Evolutionary conservation across 2,888 invertebrate genomes (phyloP), one percentile per base, ranked within the genome.

Genomic region (Drosophila parthenogenetica): DNA sequence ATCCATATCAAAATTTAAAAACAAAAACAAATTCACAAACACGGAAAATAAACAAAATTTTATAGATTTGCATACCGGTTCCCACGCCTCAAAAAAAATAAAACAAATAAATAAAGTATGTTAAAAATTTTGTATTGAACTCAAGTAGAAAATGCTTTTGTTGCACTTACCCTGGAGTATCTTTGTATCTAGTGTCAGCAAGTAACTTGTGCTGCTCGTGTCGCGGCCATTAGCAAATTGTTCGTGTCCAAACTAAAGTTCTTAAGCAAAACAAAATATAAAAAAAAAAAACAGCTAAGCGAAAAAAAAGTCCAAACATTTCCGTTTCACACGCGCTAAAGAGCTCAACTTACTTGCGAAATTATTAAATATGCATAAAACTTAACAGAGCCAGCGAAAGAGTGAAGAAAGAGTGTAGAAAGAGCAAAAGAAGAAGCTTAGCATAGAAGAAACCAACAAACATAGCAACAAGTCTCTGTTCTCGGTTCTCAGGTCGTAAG

Each of bases 381-480:
- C 32, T 58, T 43, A 77, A 59, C 55, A 55, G 65, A 69, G 50
- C 35, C 49, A 49, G 61, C n/a, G 40, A 50, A 46, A 39, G 42
- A 5, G 35, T 35, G 16, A 13, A 17, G 10, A 13, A 17, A 49
- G 13, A 35, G 3, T 16, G 22, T 11, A 37, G 50, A 54, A 62
- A 60, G 29, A 59, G 60, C 16, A 43, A 39, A 37, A 43, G 13
- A 22, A 66, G 48, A 55, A 50, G 29, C 29, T 29, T 5, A 29
- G 29, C 29, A 8, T 29, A 29, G 49, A 60, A 53, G 40, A 45
- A 32, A 14, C 29, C 50, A 50, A 49, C 37, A 67, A 77, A 72
- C 87, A 84, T 75, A 86, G 89, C 86, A 87, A 87, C 86, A 87
- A 87, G 86, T 87, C 81, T 81, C 79, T 81, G 81, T 66, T 66